Base-by-base conservation (phyloP, 1,140 invertebrate genomes). In the Brachionus sp. region DNA sequence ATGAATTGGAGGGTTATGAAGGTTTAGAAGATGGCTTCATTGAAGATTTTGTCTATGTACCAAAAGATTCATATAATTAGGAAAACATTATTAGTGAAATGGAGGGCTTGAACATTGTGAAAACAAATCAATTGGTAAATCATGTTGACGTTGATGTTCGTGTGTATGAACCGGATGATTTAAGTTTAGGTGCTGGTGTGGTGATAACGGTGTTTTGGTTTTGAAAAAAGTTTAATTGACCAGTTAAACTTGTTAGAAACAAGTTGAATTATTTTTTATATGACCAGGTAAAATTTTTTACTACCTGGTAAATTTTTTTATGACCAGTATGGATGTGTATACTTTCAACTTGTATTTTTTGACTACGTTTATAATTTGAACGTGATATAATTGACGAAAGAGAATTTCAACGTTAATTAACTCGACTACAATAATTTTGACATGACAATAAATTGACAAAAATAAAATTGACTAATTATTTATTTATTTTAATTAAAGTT, bases 41-140 rank as follows among this genome's bases (percentile, higher is more conserved):
- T 62, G 53, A 62, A n/a, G 53, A 62, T 62, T 62, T 62, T 62
- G 53, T 62, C 53, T 62, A 62, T 25, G 53, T 25, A 62, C 16
- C 53, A 62, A 25, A 62, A 2, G 53, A 62, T 62, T 62, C 53
- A 62, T 62, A 62, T 62, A 62, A 62, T 62, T 62, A n/a, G 23
- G 53, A 62, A 62, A 62, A 62, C 53, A 62, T 62, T 62, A 23
- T 62, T 23, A 62, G 19, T 62, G 53, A 62, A 23, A 62, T 62
- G 53, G 0, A 62, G 53, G 53, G 53, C 53, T 62, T 62, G 53
- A 62, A 62, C 16, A 62, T 62, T 62, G 5, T 62, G 53, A 23
- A 62, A 62, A 19, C 16, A 25, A 62, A 62, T 62, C 5, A 62
- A 62, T 62, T 62, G 53, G 23, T 25, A 19, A 62, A 62, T 62